Evolutionary conservation across 2,797 vertebrate species (phyloP), one percentile per base, ranked within the genome.

Genomic region (Podarcis siculus): DNA sequence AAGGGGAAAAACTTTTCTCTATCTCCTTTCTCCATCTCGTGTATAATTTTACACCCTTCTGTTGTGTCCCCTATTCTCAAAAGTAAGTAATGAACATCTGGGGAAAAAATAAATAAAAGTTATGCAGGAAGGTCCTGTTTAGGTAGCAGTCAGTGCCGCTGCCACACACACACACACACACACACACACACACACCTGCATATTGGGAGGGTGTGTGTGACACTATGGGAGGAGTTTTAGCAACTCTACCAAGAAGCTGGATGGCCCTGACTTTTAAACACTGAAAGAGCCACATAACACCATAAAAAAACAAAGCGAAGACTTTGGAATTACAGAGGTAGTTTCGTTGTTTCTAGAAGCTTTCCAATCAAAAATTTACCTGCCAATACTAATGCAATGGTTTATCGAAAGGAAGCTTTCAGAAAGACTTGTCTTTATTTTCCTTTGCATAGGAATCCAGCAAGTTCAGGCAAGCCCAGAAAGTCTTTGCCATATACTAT

Each of bases 381-480:
- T 82, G 79, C 69, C 35, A 37, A 45, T 30, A 39, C 32, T 45
- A 42, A 45, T 23, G 37, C 32, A 71, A 55, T 45, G 35, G 32
- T 23, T 23, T 30, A 30, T 42, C 69, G 32, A 87, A 77, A 83
- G 8, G 42, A 88, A 45, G 37, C 79, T 61, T 64, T 73, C 35
- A 80, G 19, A 86, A 55, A 72, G 49, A 45, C 8, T 30, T 15
- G 23, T 73, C 58, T 58, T 66, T 89, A 72, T 72, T 89, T 80
- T 72, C 71, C 42, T 76, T 85, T 85, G 30, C 30, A 71, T n/a
- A 75, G 77, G 77, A 80, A 82, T 73, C 17, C 71, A 89, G 15
- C 94, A 92, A 87, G 93, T 88, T 83, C 88, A 30, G 85, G 55
- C 94, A 82, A 87, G 94, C 90, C 92, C 87, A 84, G 61, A 64